Conservation (phyloP, 2,113 vertebrate genomes). For the Potamarius usumacintae region DNA sequence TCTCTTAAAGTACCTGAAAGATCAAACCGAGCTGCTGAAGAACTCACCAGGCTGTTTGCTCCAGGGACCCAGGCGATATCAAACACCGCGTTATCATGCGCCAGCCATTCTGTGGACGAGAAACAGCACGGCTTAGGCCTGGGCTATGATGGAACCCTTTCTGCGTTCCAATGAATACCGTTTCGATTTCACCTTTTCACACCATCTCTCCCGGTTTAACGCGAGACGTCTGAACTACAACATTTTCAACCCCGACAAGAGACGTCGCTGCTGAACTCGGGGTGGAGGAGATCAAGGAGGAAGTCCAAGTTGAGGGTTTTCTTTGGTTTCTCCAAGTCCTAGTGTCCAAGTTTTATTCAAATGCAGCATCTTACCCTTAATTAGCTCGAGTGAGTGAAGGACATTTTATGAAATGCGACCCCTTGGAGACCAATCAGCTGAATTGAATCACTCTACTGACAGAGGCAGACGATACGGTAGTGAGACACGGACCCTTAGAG, state of each 20-base stretch:
- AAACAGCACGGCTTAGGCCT: neutral
- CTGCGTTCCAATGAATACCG: neutral
- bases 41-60: slow-evolving; percentile 85
- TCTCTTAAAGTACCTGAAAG: neutral
- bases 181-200: neutral
- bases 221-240: neutral
- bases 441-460: too few relatives aligned
- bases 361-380: neutral
- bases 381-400: neutral
- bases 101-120: slow-evolving; percentile 85
- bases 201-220: neutral
- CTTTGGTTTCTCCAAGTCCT: neutral
- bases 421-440: neutral
- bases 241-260: neutral
- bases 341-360: neutral
- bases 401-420: neutral
- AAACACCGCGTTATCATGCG: slow-evolving; percentile 96
- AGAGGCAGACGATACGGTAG: too few relatives aligned
- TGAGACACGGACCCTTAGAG: too few relatives aligned
- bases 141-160: too few relatives aligned
- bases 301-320: neutral
- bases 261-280: neutral
- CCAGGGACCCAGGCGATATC: slow-evolving; percentile 95
- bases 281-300: neutral
- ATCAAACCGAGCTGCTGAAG: neutral